Evolutionary conservation across 2,888 invertebrate genomes (phyloP).

Genomic region (Bimastos eiseni): DNA sequence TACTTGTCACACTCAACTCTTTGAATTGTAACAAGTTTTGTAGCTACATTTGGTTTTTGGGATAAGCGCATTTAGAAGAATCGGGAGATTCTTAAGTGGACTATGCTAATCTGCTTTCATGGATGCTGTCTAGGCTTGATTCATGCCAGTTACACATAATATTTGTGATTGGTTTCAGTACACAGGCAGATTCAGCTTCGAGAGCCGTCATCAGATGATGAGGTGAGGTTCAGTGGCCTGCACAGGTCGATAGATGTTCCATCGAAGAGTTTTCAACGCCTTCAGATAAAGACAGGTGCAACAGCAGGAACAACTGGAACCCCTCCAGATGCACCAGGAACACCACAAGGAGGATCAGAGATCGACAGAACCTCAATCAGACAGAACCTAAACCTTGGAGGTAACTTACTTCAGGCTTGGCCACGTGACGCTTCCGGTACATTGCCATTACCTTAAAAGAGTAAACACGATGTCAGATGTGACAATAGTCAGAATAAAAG

Average conservation of each 20-base stretch:
- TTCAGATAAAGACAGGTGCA: slow-evolving; percentile 16
- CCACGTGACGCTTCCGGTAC: too few relatives aligned
- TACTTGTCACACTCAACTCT: neutral
- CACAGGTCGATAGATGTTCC: slow-evolving; percentile 7
- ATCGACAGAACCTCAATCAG: slow-evolving; percentile 43
- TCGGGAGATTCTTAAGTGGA: too few relatives aligned
- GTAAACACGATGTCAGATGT: too few relatives aligned
- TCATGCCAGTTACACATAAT: neutral
- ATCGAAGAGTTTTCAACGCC: slow-evolving; percentile 20
- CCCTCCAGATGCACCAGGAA: neutral
- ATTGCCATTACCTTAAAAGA: too few relatives aligned
- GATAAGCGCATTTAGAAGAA: neutral
- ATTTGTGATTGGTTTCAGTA: neutral
- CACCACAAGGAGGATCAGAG: slow-evolving; percentile 33
- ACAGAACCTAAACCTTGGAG: slow-evolving; percentile 32
- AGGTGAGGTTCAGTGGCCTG: slow-evolving; percentile 54
- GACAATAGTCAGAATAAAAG: too few relatives aligned
- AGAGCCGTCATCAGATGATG: slow-evolving; percentile 54
- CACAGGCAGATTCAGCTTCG: neutral
- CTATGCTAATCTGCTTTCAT: too few relatives aligned
- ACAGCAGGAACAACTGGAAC: neutral
- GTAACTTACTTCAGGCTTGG: neutral
- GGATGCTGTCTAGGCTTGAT: neutral
- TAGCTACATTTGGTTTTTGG: neutral
- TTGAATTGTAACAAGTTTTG: neutral